phyloP scores from a whole-genome alignment of 1,140 invertebrate genomes.

The Pomacea maculata region DNA sequence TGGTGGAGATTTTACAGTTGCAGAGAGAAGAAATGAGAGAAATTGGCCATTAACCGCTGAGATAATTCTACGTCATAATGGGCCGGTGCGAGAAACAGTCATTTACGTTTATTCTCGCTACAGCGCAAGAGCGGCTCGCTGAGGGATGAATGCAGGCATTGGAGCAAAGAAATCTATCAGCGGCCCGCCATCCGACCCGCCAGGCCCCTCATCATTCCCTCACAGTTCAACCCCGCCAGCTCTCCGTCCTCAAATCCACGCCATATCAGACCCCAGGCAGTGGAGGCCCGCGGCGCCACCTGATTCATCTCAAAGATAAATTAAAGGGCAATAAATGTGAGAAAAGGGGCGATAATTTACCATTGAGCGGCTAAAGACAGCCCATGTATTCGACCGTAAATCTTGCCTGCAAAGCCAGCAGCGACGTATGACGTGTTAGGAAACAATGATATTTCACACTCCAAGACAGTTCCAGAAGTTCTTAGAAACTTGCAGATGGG shows the following conservation, averaged over 20 bases:
- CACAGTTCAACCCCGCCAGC: not conserved
- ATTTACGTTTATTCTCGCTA: constrained; percentile 19
- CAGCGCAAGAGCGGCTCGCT: constrained; percentile 1
- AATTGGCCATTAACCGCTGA: constrained; percentile 32
- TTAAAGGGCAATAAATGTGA: constrained; percentile 36
- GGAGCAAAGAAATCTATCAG: constrained; percentile 31
- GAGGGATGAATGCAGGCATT: constrained; percentile 23
- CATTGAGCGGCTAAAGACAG: constrained; percentile 29
- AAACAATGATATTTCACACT: constrained; percentile 28
- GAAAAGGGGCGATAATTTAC: constrained; percentile 30
- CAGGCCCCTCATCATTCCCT: constrained; percentile 18
- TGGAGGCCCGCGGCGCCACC: constrained; percentile 7
- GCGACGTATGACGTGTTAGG: constrained; percentile 1
- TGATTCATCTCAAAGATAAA: constrained; percentile 31
- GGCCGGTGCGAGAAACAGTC: constrained; percentile 16
- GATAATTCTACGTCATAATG: constrained; percentile 32
- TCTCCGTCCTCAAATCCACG: not conserved
- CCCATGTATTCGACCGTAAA: not conserved
- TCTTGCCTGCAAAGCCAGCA: not conserved
- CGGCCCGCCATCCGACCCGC: constrained; percentile 4
- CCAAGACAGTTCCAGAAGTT: constrained; percentile 8
- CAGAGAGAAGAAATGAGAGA: constrained; percentile 31
- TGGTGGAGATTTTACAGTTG: constrained; percentile 26
- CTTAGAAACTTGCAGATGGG: too few relatives aligned
- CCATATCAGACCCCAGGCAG: constrained; percentile 18